These are phyloP conservation scores for Antheraea mylitta DNA, from an alignment of 1,140 invertebrate genomes.

Conservation along the genomic window DNA sequence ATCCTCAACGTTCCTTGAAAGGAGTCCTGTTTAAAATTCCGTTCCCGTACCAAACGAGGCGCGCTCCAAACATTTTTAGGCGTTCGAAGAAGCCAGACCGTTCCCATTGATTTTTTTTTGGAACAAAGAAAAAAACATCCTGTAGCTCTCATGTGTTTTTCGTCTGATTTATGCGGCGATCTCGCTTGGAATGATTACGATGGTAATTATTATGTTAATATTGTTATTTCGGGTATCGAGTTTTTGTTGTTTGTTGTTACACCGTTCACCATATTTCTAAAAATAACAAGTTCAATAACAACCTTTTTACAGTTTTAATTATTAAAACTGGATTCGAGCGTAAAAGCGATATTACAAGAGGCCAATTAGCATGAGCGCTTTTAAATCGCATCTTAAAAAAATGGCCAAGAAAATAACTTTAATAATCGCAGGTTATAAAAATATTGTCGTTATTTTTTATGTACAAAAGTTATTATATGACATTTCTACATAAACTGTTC, in stretches of 20 bases:
- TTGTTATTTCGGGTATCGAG: constrained; percentile 14
- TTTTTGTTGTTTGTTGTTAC: constrained; percentile 11
- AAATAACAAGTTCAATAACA: not conserved
- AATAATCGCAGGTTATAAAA: no score
- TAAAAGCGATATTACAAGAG: not conserved
- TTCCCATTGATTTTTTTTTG: constrained; percentile 53
- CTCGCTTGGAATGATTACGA: constrained; percentile 20
- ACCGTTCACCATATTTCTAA: not conserved
- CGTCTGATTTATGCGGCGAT: constrained; percentile 38
- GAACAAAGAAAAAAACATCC: not conserved
- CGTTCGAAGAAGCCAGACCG: constrained; percentile 43
- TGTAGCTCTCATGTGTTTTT: constrained; percentile 35
- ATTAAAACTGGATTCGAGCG: not conserved
- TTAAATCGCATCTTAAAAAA: no score
- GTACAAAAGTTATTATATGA: no score
- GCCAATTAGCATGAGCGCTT: not conserved
- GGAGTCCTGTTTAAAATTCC: constrained; percentile 66
- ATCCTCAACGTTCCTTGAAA: constrained; percentile 46
- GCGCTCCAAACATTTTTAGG: constrained; percentile 60
- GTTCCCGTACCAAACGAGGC: constrained; percentile 43
- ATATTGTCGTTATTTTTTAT: no score
- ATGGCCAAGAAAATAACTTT: no score
- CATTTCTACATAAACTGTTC: no score
- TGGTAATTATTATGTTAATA: constrained; percentile 19
- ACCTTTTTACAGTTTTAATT: not conserved